A percentile compares a stretch with the other conserved stretches of the same genome.
These are phyloP conservation scores for Saxidomus purpurata DNA, from an alignment of 1,140 invertebrate genomes.

Conservation along the genomic window DNA sequence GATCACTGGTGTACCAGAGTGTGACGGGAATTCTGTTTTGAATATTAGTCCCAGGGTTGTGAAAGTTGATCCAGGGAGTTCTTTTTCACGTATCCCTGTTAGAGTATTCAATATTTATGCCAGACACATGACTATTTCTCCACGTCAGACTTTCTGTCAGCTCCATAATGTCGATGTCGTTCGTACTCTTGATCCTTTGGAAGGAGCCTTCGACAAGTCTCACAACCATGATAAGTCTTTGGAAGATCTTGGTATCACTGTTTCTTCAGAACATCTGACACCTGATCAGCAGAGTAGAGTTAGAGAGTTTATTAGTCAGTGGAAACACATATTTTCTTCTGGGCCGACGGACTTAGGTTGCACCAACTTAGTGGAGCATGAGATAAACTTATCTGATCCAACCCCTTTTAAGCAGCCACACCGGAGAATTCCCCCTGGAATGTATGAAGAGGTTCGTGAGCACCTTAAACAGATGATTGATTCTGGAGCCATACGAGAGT, in stretches of 20 bases:
- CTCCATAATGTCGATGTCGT: not conserved
- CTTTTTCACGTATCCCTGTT: not conserved
- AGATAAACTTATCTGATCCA: slow-evolving; percentile 21
- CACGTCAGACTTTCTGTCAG: not conserved
- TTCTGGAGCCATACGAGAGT: not conserved
- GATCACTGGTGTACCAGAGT: no score
- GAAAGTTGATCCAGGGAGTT: no score
- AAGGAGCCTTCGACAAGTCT: not conserved
- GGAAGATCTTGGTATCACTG: not conserved
- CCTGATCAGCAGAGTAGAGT: not conserved
- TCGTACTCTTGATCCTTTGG: not conserved
- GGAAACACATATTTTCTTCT: slow-evolving; percentile 38
- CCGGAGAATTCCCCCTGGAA: slow-evolving; percentile 82
- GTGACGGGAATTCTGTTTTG: no score
- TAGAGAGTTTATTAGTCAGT: not conserved
- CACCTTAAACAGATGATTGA: not conserved
- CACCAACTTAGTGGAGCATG: slow-evolving; percentile 52
- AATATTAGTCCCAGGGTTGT: no score
- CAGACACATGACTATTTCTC: not conserved
- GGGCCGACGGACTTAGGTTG: slow-evolving; percentile 20
- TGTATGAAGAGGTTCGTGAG: slow-evolving; percentile 67
- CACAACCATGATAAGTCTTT: not conserved
- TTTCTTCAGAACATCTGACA: not conserved
- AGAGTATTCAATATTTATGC: not conserved
- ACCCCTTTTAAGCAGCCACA: slow-evolving; percentile 38